Conservation (phyloP, 1,140 invertebrate genomes). For the Mamestra configurata region DNA sequence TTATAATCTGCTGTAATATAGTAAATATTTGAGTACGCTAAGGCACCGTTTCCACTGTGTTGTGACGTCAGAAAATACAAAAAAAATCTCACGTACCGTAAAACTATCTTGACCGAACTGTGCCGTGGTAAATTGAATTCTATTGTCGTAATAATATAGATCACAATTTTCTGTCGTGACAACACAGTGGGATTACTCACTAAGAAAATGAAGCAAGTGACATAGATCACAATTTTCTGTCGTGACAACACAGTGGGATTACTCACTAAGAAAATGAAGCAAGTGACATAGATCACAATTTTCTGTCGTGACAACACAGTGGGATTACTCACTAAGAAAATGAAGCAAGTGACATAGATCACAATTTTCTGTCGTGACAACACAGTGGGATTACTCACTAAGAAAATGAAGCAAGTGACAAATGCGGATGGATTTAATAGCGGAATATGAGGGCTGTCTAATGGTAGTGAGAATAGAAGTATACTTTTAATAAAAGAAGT, state of each 20-base stretch:
- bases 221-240: no score
- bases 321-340: background rate
- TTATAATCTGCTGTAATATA: constrained; percentile 24
- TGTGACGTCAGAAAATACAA: background rate
- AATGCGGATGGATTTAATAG: background rate
- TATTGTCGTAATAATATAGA: no score
- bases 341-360: background rate
- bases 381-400: background rate
- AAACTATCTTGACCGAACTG: no score
- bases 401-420: background rate
- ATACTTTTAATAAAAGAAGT: constrained; percentile 41
- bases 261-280: no score
- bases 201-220: background rate
- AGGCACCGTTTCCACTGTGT: background rate
- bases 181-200: background rate
- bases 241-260: no score
- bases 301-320: background rate
- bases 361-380: no score
- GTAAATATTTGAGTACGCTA: background rate
- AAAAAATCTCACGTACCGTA: no score
- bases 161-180: background rate
- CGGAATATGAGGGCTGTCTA: constrained; percentile 21
- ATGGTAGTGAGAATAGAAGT: constrained; percentile 32
- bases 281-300: no score
- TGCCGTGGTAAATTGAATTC: no score